phyloP scores from a whole-genome alignment of 2,113 vertebrate genomes.

The Microtus pennsylvanicus region DNA sequence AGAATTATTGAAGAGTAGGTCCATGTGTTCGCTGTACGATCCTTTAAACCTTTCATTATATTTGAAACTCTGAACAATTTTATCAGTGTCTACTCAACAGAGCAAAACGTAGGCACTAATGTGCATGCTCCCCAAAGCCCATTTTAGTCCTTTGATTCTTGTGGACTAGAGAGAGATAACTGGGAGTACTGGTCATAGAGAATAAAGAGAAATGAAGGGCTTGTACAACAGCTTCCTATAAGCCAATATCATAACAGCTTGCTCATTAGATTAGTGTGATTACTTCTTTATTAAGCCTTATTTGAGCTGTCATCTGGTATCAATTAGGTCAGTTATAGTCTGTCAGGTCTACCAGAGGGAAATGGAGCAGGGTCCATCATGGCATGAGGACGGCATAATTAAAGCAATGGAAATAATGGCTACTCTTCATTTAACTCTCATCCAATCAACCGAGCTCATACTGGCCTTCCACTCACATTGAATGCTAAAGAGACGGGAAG shows the following conservation, averaged over 20 bases:
- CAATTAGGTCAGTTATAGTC: conserved; percentile 81
- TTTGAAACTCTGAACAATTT: conserved; percentile 20
- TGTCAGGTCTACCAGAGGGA: conserved; percentile 75
- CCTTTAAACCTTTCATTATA: conserved; percentile 26
- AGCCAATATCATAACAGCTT: conserved; percentile 81
- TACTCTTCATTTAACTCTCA: conserved; percentile 74
- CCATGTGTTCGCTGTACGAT: not conserved
- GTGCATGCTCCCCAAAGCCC: not conserved
- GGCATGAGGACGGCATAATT: conserved; percentile 50
- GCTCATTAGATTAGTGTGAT: conserved; percentile 83
- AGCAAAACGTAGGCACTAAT: not conserved
- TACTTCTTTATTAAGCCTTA: conserved; percentile 82
- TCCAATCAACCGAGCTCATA: conserved; percentile 47
- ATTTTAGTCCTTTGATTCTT: conserved; percentile 7
- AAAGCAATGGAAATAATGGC: conserved; percentile 74
- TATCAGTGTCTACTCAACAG: not conserved
- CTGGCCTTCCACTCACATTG: conserved; percentile 11
- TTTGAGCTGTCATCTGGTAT: conserved; percentile 82
- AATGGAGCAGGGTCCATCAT: conserved; percentile 77
- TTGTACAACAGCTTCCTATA: conserved; percentile 71
- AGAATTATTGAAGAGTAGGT: not conserved
- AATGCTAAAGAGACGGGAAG: conserved; percentile 46
- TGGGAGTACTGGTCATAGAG: not conserved
- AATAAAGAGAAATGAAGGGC: conserved; percentile 68
- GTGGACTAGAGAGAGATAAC: not conserved